Evolutionary conservation across 2,113 vertebrate species (phyloP), one percentile per base, ranked within the genome.

Genomic region (Hydrolagus affinis): DNA sequence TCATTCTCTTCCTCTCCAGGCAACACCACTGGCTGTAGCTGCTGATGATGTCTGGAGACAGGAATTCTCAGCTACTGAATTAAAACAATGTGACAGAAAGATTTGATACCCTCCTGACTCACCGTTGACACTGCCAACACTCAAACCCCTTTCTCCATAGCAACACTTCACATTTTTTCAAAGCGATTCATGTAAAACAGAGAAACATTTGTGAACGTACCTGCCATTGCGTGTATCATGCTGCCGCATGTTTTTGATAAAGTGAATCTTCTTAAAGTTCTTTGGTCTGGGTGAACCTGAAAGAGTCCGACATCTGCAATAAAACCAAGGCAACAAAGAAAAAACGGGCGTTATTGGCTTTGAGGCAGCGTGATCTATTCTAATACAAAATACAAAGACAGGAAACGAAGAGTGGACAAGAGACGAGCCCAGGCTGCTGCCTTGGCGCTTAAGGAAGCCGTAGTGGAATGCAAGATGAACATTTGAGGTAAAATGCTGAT

Each of bases 251-350:
- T 95, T 99, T 94, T 98, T 99, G 92, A 98, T 98, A 90, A 99
- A 98, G 93, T 99, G 97, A 91, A 99, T 94, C 94, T 99, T 99
- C 95, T 98, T 99, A 87, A 98, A 98, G 93, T 95, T 98, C 96
- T 97, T 99, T 96, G 97, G 97, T 95, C 97, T 95, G 87, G 97
- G 98, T 86, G 98, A 99, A 95, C 97, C 97, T 86, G 97, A 99
- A 89, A 98, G 94, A 90, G 98, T 99, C 89, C 97, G 93, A 90
- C 97, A 99, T 93, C 97, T 99, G 91, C 90, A 92, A 92, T 90
- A 92, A 25, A 90, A 88, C 89, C 87, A 87, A 70, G 62, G 64
- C 86, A 77, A n/a, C 72, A 87, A 69, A 60, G 88, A 83, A 87
- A 80, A 44, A 44, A 1, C 6, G 44, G 6, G 44, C 6, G 44